Evolutionary conservation across 2,888 invertebrate species (phyloP), one percentile per base, ranked within the genome.

Genomic region (Brachypterus glaber): DNA sequence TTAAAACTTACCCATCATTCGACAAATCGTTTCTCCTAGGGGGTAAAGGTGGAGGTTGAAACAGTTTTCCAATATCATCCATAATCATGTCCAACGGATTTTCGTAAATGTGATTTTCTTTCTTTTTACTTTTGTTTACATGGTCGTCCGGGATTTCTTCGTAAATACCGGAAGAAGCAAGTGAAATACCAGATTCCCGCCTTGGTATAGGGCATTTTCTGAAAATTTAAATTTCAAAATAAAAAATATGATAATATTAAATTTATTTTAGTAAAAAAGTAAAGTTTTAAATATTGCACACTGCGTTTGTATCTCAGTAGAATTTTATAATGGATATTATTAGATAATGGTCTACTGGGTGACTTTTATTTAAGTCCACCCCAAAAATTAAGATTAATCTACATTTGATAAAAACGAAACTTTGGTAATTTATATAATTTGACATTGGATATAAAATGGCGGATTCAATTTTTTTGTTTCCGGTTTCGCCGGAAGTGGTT

Each of bases 161-260:
- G 59, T 80, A 80, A 47, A 79, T 76, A 29, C 79, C 80, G 1
- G 79, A 79, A n/a, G 53, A 53, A 13, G 76, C 71, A 3, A 76
- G 54, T 1, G 80, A 80, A 30, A 70, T 64, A 16, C 74, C 68
- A 0, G 79, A 79, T 42, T 67, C 63, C 3, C 74, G 69, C 1
- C 74, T 70, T 0, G 64, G 56, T n/a, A 57, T 36, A 36, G 29
- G 21, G 17, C 43, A 26, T 33, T 38, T 47, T 5, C 51, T 44
- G 38, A 33, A 41, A 40, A 33, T 21, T 7, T n/a, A n/a, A n/a
- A 33, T 24, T 30, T 26, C 18, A 15, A 36, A 17, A 35, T 29
- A 29, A 12, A 11, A 27, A 17, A 30, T 16, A 24, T n/a, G n/a
- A n/a, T n/a, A n/a, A 21, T 21, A 7, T 21, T 21, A 21, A 9